Evolutionary conservation across 2,888 invertebrate genomes (phyloP).

Genomic region (Drosophila sordidula): DNA sequence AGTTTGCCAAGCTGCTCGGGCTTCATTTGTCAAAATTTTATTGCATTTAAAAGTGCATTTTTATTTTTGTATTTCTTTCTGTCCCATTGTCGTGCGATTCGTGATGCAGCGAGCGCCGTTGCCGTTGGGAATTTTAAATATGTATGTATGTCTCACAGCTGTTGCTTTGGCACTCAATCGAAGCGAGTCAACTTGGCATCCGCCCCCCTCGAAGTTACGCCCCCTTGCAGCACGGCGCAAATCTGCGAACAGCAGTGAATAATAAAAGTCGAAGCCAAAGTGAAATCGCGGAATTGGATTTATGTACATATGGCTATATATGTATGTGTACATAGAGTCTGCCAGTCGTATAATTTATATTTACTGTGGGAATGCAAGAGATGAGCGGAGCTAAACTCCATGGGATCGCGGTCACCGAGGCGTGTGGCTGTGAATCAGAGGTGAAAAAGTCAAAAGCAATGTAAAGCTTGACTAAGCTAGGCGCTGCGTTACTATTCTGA

Average conservation of each 20-base stretch:
- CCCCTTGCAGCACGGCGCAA: slow-evolving; percentile 30
- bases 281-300: slow-evolving; percentile 68
- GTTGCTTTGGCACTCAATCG: slow-evolving; percentile 48
- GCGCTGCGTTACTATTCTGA: background rate
- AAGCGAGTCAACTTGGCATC: slow-evolving; percentile 20
- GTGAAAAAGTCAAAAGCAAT: slow-evolving; percentile 15
- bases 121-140: slow-evolving; percentile 66
- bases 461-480: background rate
- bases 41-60: slow-evolving; percentile 51
- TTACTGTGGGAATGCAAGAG: slow-evolving; percentile 65
- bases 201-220: slow-evolving; percentile 13
- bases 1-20: slow-evolving; percentile 27
- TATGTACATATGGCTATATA: slow-evolving; percentile 20
- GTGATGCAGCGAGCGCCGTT: slow-evolving; percentile 24
- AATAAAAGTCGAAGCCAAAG: slow-evolving; percentile 50
- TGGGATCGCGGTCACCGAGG: slow-evolving; percentile 68
- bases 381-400: slow-evolving; percentile 26
- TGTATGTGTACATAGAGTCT: slow-evolving; percentile 27
- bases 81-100: slow-evolving; percentile 40
- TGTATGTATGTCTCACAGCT: slow-evolving; percentile 57
- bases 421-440: slow-evolving; percentile 18
- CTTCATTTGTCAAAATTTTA: slow-evolving; percentile 63
- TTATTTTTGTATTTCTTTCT: slow-evolving; percentile 20
- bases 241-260: slow-evolving; percentile 45
- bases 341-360: slow-evolving; percentile 52